Evolutionary conservation across 2,888 invertebrate species (phyloP).

Genomic region (Spilosoma lubricipeda): DNA sequence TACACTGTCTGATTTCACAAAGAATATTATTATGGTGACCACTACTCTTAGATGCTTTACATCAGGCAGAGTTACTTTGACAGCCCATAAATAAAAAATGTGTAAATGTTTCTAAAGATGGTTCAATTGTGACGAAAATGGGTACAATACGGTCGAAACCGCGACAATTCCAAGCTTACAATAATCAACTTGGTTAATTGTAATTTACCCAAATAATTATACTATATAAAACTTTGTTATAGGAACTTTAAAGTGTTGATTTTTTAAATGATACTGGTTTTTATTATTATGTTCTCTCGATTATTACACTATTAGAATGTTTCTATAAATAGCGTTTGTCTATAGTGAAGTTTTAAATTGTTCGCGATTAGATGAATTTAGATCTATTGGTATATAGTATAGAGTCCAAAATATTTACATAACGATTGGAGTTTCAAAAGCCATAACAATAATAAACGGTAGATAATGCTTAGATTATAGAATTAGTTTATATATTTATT

Average conservation of each 20-base stretch:
- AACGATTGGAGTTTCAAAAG: neutral
- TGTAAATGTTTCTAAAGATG: neutral
- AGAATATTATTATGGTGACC: no score
- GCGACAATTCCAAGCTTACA: neutral
- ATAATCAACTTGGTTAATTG: no score
- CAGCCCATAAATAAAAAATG: neutral
- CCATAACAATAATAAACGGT: no score
- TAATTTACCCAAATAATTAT: neutral
- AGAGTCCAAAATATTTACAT: neutral
- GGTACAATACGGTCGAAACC: neutral
- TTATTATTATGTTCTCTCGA: neutral
- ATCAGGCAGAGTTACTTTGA: no score
- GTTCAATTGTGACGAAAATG: neutral
- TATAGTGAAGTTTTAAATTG: neutral
- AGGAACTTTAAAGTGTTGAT: neutral
- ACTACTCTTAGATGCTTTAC: no score
- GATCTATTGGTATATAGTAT: neutral
- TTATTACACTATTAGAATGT: neutral
- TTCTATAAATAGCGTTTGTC: neutral
- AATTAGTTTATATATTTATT: neutral
- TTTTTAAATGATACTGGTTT: neutral
- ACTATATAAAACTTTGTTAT: neutral
- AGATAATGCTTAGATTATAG: no score
- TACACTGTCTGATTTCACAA: no score
- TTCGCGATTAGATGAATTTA: neutral